phyloP scores from a whole-genome alignment of 2,797 vertebrate genomes.

The Rallus crepitans region DNA sequence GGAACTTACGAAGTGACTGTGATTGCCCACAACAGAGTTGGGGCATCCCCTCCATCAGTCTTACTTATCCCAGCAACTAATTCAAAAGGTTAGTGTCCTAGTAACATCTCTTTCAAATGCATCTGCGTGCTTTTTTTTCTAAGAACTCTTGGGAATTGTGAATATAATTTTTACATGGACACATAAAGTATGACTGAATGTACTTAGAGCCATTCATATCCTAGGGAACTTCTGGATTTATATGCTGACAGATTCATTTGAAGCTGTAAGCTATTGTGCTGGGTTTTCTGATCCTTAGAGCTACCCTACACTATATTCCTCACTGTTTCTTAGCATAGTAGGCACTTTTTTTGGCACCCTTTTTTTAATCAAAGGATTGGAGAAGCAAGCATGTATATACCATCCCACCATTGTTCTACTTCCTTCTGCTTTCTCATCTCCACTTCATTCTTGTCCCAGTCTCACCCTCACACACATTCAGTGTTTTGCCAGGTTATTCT shows the following conservation, averaged over 20 bases:
- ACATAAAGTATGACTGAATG: background rate
- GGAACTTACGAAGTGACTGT: conserved; percentile 69
- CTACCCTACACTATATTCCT: background rate
- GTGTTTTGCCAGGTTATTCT: background rate
- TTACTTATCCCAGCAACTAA: conserved; percentile 76
- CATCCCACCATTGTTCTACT: background rate
- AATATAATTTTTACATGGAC: background rate
- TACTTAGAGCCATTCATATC: background rate
- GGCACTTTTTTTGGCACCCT: background rate
- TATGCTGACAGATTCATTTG: background rate
- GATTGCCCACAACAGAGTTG: conserved; percentile 82
- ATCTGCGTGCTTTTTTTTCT: background rate
- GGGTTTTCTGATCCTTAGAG: background rate
- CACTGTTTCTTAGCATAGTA: background rate
- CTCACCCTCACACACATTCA: background rate
- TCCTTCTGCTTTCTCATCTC: background rate
- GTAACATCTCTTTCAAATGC: background rate
- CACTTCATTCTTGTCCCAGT: background rate
- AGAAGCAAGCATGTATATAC: background rate
- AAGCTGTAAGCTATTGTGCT: background rate
- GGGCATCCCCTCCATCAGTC: conserved; percentile 78
- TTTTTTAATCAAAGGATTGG: background rate
- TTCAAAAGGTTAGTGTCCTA: conserved; percentile 70
- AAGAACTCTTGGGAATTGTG: background rate
- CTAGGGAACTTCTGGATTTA: rapidly evolving